Base-by-base conservation (phyloP, 2,888 invertebrate species). In the Morpho helenor region DNA sequence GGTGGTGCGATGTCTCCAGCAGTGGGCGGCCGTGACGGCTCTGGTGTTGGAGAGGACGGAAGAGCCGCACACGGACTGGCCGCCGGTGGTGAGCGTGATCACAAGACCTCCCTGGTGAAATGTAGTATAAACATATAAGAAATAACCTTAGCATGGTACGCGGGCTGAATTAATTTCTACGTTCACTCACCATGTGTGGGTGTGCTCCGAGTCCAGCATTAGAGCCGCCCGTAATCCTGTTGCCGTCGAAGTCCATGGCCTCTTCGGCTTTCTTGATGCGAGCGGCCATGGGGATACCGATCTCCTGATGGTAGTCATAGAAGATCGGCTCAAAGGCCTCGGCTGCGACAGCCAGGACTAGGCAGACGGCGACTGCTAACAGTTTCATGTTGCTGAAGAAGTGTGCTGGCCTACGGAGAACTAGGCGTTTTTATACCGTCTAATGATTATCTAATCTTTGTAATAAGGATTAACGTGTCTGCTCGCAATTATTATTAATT, bases 31-130 rank as follows among this genome's bases (percentile, higher is more conserved):
- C 0, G 78, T 79, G 41, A 76, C 64, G 23, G 72, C 66, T 1
- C 72, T 70, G 9, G 65, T 74, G 55, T 65, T 52, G 46, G 71
- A 68, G 39, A 77, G 58, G 58, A 91, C 77, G 6, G 84, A 79
- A 0, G 74, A 72, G 0, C 79, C 79, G 57, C 77, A 78, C 1
- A 79, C 71, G 0, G 78, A 77, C 0, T 45, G 49, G 22, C 58
- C 61, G 0, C 73, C 75, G 1, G 63, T 62, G 0, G 68, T 60
- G 40, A 83, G 61, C 0, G 59, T 52, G 39, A 83, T 72, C 6
- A 77, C 48, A 7, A 80, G 59, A 0, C 80, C 80, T 0, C 68
- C 77, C 80, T 80, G 66, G 8, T 53, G 56, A 3, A 31, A 31
- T 31, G 5, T 31, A 5, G 5, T 31, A 31, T 5, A 31, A 31